A percentile compares a stretch with the other conserved stretches of the same genome.
phyloP scores from a whole-genome alignment of 2,113 vertebrate species.

The Ivindomyrus marchei region DNA sequence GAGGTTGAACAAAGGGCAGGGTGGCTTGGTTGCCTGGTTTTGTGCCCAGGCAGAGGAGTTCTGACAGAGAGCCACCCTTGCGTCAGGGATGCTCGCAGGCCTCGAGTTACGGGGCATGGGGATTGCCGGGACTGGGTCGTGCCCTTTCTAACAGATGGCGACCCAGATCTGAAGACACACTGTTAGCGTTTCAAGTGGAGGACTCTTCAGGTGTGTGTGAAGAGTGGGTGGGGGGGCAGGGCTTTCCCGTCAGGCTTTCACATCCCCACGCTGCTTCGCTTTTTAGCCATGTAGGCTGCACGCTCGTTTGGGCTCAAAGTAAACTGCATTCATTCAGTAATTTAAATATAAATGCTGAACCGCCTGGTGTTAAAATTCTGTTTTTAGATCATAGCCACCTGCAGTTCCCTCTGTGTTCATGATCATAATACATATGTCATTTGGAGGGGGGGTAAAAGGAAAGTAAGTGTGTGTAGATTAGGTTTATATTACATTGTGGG shows the following conservation, averaged over 20 bases:
- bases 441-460: not conserved
- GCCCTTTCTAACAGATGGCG: not conserved
- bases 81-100: not conserved
- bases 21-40: not conserved
- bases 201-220: not conserved
- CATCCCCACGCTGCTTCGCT: not conserved
- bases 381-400: conserved; percentile 3
- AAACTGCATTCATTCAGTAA: conserved; percentile 1
- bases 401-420: not conserved
- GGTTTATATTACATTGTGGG: not conserved
- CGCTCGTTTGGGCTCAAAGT: not conserved
- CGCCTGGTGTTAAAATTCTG: not conserved
- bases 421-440: not conserved
- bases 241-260: not conserved
- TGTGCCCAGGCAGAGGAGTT: not conserved
- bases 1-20: not conserved
- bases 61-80: not conserved
- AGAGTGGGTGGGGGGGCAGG: not conserved
- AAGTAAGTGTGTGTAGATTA: not conserved
- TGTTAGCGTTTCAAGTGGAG: not conserved
- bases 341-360: not conserved
- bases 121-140: not conserved
- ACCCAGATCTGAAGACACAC: not conserved
- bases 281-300: not conserved
- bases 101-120: not conserved